phyloP scores from a whole-genome alignment of 2,113 vertebrate genomes.

The Propithecus coquereli region DNA sequence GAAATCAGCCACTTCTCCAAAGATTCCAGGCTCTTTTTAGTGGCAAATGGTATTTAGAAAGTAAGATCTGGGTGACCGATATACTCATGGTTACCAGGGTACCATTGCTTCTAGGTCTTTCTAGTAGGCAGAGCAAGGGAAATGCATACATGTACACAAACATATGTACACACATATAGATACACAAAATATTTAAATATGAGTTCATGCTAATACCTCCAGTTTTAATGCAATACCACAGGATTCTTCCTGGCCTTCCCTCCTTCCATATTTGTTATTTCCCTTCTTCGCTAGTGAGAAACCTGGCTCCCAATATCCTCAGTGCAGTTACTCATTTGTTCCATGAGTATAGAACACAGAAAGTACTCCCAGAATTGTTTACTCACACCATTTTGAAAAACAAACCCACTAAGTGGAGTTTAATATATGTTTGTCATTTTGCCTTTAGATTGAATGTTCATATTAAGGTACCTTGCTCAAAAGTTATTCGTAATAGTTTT shows the following conservation, averaged over 20 bases:
- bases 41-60: not conserved
- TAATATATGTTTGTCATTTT: not conserved
- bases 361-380: not conserved
- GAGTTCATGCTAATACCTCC: not conserved
- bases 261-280: not conserved
- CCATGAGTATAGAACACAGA: not conserved
- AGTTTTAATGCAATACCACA: not conserved
- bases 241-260: not conserved
- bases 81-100: not conserved
- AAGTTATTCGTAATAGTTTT: not conserved
- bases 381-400: not conserved
- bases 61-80: not conserved
- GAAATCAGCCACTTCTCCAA: not conserved
- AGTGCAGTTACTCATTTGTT: not conserved
- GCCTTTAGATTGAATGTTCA: not conserved
- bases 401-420: not conserved
- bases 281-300: not conserved
- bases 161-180: not conserved
- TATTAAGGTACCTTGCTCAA: not conserved
- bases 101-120: not conserved
- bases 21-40: not conserved
- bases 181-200: not conserved
- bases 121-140: not conserved
- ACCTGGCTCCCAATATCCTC: not conserved
- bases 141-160: not conserved